Base-by-base conservation (phyloP, 2,888 invertebrate species). In the Drosophila dives region DNA sequence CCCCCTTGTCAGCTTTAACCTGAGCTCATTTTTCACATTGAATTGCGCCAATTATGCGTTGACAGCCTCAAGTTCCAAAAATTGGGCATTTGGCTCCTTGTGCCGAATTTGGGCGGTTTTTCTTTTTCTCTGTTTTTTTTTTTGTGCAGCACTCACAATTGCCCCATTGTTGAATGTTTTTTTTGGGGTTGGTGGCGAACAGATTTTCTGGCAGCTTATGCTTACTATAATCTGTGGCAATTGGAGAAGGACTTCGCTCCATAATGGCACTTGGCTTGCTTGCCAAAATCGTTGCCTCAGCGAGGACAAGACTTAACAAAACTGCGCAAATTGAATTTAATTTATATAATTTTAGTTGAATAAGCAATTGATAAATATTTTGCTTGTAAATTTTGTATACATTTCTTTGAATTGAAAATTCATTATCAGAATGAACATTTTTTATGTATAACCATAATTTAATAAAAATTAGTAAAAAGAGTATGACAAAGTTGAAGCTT, bases 41-140 rank as follows among this genome's bases (percentile, higher is more conserved):
- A 86, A 89, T 89, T 73, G 83, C 70, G 75, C 80, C 85, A 87
- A 86, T 86, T 86, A 89, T 89, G 80, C 75, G 82, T 70, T 84
- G 87, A 89, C 84, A 86, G 86, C 73, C 72, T 68, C 83, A 74
- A 80, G 80, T 72, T 75, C 56, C 75, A 53, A 58, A 59, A 58
- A 64, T 75, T 55, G 32, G 32, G 51, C 45, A 23, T 36, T 59
- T 38, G 38, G 53, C 26, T 26, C 29, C 29, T 29, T 38, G 20
- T 26, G 11, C 40, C 12, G 11, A 34, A 42, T 33, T 38, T 40
- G 34, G 69, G 38, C 26, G 48, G 34, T 23, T 45, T 40, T 40
- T 40, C n/a, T n/a, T 40, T 10, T 10, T 2, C 15, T 45, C 3
- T 3, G 2, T 15, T 45, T 1, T n/a, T 40, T 42, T n/a, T 23